A percentile compares a stretch with the other conserved stretches of the same genome.
phyloP scores from a whole-genome alignment of 2,888 invertebrate species.

The Cotesia congregata region DNA sequence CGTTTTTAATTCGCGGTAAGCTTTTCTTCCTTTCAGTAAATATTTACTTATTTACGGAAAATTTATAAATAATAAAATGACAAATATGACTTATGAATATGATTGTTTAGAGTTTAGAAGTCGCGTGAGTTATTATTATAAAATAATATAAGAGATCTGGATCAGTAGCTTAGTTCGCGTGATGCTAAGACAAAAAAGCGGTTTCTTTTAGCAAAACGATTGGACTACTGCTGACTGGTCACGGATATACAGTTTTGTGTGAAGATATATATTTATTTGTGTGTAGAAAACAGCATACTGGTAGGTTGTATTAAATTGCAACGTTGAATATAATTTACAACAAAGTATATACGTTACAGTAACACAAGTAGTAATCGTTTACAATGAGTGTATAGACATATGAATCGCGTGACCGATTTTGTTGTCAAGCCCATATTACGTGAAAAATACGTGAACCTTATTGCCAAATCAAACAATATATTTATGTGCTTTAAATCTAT shows the following conservation, averaged over 20 bases:
- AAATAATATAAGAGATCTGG: neutral
- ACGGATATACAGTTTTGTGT: neutral
- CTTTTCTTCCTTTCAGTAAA: too few species aligned
- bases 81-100: too few species aligned
- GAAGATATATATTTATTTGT: neutral
- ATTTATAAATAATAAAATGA: too few species aligned
- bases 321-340: too few species aligned
- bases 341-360: neutral
- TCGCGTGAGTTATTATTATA: neutral
- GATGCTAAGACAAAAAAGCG: slow-evolving; percentile 10
- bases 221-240: slow-evolving; percentile 8
- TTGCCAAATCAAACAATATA: neutral
- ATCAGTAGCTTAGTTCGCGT: slow-evolving; percentile 1
- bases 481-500: neutral
- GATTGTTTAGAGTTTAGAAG: neutral
- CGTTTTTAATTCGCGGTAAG: too few species aligned
- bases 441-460: neutral
- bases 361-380: neutral
- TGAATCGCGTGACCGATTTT: slow-evolving; percentile 12
- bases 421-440: slow-evolving; percentile 7
- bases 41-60: too few species aligned
- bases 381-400: neutral
- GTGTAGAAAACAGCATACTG: neutral
- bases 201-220: slow-evolving; percentile 10
- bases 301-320: too few species aligned